phyloP scores from a whole-genome alignment of 2,113 vertebrate species.

The Capreolus pygargus region DNA sequence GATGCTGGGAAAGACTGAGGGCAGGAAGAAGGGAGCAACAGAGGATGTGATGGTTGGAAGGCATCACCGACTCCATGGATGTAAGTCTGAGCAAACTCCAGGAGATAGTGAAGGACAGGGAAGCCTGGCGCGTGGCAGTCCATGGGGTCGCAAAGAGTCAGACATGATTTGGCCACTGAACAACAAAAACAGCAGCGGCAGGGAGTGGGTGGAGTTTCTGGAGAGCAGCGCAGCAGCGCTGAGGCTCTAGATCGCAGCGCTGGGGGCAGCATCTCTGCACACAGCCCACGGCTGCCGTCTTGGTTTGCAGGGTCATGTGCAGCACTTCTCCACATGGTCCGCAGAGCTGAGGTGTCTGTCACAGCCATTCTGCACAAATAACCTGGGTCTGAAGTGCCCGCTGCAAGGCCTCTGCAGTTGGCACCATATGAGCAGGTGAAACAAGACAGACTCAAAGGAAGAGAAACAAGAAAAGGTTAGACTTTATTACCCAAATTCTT shows the following conservation, averaged over 20 bases:
- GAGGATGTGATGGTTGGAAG: not conserved
- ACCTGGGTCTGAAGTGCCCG: not conserved
- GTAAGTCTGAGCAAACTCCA: not conserved
- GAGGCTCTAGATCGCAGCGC: not conserved
- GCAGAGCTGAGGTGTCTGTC: not conserved
- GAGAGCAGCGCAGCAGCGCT: rapidly evolving
- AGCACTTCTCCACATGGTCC: not conserved
- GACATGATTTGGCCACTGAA: not conserved
- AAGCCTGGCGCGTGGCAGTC: not conserved
- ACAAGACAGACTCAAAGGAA: not conserved
- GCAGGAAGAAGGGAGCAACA: not conserved
- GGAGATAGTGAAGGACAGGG: not conserved
- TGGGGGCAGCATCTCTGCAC: not conserved
- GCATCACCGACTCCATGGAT: not conserved
- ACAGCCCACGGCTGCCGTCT: not conserved
- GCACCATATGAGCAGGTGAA: not conserved
- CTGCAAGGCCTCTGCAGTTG: not conserved
- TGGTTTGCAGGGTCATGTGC: not conserved
- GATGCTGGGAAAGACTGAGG: not conserved
- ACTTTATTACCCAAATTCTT: not conserved
- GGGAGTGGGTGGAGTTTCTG: rapidly evolving
- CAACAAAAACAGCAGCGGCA: not conserved
- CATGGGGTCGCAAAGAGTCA: not conserved
- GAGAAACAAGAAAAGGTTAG: not conserved
- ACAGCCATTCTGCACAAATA: not conserved